These are phyloP conservation scores for Stenurella melanura DNA, from an alignment of 2,888 invertebrate species.

Conservation along the genomic window DNA sequence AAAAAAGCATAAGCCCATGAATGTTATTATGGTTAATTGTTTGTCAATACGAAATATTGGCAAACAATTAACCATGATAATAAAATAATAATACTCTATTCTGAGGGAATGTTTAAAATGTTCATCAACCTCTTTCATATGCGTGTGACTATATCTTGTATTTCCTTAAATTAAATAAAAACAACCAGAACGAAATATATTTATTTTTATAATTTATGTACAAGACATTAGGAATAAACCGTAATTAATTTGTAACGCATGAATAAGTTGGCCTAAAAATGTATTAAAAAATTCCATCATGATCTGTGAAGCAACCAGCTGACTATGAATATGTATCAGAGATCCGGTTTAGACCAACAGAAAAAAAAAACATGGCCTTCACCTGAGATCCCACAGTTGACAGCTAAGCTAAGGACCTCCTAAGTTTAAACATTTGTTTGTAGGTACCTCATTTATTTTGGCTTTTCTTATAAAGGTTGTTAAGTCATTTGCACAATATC, in stretches of 20 bases:
- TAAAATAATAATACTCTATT: too few relatives aligned
- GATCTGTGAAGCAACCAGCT: constrained; percentile 58
- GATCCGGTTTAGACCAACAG: constrained; percentile 62
- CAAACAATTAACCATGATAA: too few relatives aligned
- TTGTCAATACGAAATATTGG: too few relatives aligned
- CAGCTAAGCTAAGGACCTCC: constrained; percentile 59
- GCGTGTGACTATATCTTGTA: too few relatives aligned
- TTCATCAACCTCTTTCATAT: too few relatives aligned
- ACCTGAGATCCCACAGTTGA: constrained; percentile 57
- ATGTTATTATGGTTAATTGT: too few relatives aligned
- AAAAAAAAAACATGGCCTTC: constrained; percentile 40
- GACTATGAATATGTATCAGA: constrained; percentile 65
- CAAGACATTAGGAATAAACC: not conserved
- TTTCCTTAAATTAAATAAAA: too few relatives aligned
- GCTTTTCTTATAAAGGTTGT: constrained; percentile 41
- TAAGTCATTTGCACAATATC: constrained; percentile 57
- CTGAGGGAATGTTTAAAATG: too few relatives aligned
- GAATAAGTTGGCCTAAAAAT: constrained; percentile 10
- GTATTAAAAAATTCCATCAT: constrained; percentile 30
- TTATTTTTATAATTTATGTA: too few relatives aligned
- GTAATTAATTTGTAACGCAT: constrained; percentile 18
- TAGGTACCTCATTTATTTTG: constrained; percentile 50
- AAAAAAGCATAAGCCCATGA: too few relatives aligned
- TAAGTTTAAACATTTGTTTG: constrained; percentile 57
- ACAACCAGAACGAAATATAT: too few relatives aligned